These are phyloP conservation scores for Heliconius hortense DNA, from an alignment of 2,888 invertebrate species.

Conservation along the genomic window DNA sequence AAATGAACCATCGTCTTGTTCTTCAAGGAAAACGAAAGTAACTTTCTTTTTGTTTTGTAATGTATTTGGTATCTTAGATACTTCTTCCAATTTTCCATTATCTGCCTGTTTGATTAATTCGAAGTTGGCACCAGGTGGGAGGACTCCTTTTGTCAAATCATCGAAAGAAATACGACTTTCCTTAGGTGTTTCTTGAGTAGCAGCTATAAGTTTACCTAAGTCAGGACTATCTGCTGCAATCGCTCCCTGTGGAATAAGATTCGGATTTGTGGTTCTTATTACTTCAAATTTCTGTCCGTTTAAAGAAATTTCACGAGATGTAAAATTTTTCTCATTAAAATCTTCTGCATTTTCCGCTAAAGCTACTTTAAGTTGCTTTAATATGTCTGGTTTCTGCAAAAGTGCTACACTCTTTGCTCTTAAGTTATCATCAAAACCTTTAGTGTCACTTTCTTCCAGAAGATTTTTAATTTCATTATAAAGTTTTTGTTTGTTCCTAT, in stretches of 20 bases:
- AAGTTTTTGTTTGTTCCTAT: slow-evolving; percentile 80
- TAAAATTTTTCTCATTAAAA: slow-evolving; percentile 85
- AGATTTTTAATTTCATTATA: slow-evolving; percentile 82
- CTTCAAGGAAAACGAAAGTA: slow-evolving; percentile 92
- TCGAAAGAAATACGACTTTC: slow-evolving; percentile 87
- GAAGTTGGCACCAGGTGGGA: slow-evolving; percentile 90
- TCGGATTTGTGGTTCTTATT: slow-evolving; percentile 86
- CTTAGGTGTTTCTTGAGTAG: slow-evolving; percentile 69
- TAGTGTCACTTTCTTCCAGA: slow-evolving; percentile 81
- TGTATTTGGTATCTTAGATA: slow-evolving; percentile 82
- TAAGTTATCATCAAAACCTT: slow-evolving; percentile 77
- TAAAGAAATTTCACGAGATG: slow-evolving; percentile 87
- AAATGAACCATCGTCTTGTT: slow-evolving; percentile 91
- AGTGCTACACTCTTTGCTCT: slow-evolving; percentile 80
- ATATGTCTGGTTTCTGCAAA: slow-evolving; percentile 86
- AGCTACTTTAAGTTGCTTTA: slow-evolving; percentile 88
- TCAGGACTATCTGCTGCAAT: slow-evolving; percentile 75
- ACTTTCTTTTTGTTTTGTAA: slow-evolving; percentile 89
- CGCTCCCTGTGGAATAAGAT: slow-evolving; percentile 83
- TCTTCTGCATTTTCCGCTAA: slow-evolving; percentile 86
- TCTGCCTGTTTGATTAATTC: slow-evolving; percentile 90
- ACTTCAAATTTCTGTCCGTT: slow-evolving; percentile 90
- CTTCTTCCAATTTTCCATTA: slow-evolving; percentile 87
- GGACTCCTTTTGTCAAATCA: slow-evolving; percentile 89
- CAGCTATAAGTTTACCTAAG: slow-evolving; percentile 66